Evolutionary conservation across 1,140 invertebrate species (phyloP), one percentile per base, ranked within the genome.

Genomic region (Brachionus asplanchnoidis): DNA sequence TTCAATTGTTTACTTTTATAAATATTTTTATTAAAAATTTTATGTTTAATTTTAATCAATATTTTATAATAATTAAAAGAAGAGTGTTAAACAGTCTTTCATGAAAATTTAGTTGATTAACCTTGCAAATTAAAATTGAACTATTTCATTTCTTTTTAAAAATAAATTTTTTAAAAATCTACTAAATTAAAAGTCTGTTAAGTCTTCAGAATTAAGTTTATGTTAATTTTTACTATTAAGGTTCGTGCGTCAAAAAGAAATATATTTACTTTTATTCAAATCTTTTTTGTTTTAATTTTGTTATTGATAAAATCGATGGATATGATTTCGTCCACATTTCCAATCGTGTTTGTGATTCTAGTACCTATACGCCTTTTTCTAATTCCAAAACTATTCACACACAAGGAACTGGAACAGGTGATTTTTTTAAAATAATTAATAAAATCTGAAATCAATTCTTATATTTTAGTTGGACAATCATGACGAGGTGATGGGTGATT

Each of bases 201-300:
- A 6, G 32, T 7, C 32, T 36, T 36, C 20, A 4, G 20, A 17
- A 14, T 42, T 8, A 23, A 73, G n/a, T 46, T 11, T 23, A 17
- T 28, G 14, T 20, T 36, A 7, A 14, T 26, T 50, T 23, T 68
- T 68, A 17, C 7, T 26, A 60, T 84, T 23, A 36, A 84, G 82
- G 82, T 84, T 28, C 70, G 68, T 50, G 44, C 44, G 14, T 75
- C 65, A 50, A 84, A 84, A 60, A 68, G 84, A 42, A 84, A 84
- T 65, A 42, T 60, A 23, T 84, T 42, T 20, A 84, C 84, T n/a
- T 84, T 84, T 36, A 75, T 84, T 32, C 84, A 84, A 84, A 70
- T 84, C 9, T 46, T 84, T 23, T 53, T 65, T 42, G 26, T 73
- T 44, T 20, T 53, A 32, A 26, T 84, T 23, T 65, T 84, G 23